A percentile compares a stretch with the other conserved stretches of the same genome.
phyloP scores from a whole-genome alignment of 2,113 vertebrate genomes.

The Chrysochloris asiatica region DNA sequence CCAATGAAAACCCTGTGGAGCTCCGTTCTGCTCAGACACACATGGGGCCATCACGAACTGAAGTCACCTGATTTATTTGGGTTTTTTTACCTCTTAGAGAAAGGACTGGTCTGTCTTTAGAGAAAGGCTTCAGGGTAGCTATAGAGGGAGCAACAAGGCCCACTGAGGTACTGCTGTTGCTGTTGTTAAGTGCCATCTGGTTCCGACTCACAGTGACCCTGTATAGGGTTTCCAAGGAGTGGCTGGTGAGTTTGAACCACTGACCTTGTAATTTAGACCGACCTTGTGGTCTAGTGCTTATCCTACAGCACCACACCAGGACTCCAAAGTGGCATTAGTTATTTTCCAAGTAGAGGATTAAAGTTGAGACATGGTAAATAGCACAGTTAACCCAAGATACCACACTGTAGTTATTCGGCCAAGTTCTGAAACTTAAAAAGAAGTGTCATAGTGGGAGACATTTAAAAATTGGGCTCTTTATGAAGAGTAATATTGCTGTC shows the following conservation, averaged over 20 bases:
- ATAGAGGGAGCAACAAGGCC: neutral
- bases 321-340: neutral
- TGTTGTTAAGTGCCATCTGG: too few species aligned
- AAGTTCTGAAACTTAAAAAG: neutral
- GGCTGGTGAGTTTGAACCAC: too few species aligned
- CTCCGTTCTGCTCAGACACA: neutral
- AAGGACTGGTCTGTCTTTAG: neutral
- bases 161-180: neutral
- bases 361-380: neutral
- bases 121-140: neutral
- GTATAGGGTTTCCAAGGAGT: neutral
- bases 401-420: neutral
- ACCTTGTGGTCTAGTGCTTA: too few species aligned
- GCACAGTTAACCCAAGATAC: neutral
- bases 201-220: too few species aligned
- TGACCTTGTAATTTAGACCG: too few species aligned
- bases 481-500: slow-evolving; percentile 75
- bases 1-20: neutral
- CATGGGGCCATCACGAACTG: neutral
- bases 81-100: neutral
- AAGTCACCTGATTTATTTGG: neutral
- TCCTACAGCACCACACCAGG: too few species aligned
- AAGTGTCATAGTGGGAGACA: neutral
- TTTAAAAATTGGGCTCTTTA: slow-evolving; percentile 61
- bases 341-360: neutral